These are phyloP conservation scores for Tachyglossus aculeatus DNA, from an alignment of 2,797 vertebrate species.

Conservation along the genomic window DNA sequence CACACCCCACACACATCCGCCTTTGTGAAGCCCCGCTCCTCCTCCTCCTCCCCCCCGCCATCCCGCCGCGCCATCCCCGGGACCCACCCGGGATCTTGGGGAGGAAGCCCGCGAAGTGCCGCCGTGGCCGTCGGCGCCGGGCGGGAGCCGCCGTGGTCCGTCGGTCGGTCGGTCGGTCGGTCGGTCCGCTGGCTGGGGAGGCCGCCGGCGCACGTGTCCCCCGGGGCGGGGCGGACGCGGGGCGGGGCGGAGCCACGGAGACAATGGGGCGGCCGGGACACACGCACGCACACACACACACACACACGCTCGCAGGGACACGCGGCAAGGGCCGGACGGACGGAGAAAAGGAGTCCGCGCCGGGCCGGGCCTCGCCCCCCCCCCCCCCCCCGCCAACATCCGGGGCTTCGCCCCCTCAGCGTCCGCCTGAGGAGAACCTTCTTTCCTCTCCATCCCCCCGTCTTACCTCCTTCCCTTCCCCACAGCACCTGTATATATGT, in stretches of 20 bases:
- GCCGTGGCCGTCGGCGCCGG: constrained; percentile 3
- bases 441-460: too few species aligned
- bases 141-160: neutral
- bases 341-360: neutral
- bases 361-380: too few species aligned
- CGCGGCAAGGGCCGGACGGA: constrained; percentile 28
- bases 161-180: neutral
- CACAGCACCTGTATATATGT: too few species aligned
- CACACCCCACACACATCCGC: constrained; percentile 29
- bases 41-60: neutral
- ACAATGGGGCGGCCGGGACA: constrained; percentile 54
- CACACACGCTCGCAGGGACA: constrained; percentile 53
- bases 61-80: neutral
- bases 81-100: constrained; percentile 6
- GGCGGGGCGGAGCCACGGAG: constrained; percentile 28
- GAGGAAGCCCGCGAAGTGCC: neutral
- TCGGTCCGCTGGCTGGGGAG: constrained; percentile 8
- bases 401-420: too few species aligned
- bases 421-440: too few species aligned
- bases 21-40: neutral
- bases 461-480: too few species aligned
- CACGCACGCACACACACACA: too few species aligned
- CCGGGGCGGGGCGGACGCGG: constrained; percentile 49
- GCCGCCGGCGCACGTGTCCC: constrained; percentile 53
- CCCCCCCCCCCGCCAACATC: too few species aligned